A percentile compares a stretch with the other conserved stretches of the same genome.
Conservation (phyloP, 2,888 invertebrate species). For the Drosophila recens region DNA sequence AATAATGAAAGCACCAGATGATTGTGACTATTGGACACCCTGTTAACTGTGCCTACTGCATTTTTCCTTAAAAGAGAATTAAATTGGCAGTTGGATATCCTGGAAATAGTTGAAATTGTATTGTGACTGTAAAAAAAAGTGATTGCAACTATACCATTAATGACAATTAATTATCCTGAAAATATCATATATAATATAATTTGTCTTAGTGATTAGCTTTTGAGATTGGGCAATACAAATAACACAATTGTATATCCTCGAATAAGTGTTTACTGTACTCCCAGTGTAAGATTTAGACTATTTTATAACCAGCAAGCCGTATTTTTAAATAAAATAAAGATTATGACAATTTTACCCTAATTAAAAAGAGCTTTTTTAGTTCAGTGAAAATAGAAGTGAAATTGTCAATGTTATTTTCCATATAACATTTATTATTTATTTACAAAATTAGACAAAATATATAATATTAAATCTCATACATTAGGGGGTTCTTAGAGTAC, state of each 20-base stretch:
- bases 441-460: too few species aligned
- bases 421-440: too few species aligned
- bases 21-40: constrained; percentile 6
- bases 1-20: neutral
- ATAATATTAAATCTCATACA: too few species aligned
- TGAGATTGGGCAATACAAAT: neutral
- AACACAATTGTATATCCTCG: neutral
- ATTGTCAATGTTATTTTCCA: too few species aligned
- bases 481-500: too few species aligned
- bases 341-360: too few species aligned
- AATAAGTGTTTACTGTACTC: neutral
- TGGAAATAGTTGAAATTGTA: neutral
- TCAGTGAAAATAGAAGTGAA: neutral
- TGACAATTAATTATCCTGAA: too few species aligned
- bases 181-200: too few species aligned
- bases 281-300: neutral
- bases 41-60: neutral
- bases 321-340: too few species aligned
- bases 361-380: too few species aligned
- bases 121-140: neutral
- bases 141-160: neutral
- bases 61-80: neutral
- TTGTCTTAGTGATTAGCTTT: neutral
- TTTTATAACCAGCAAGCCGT: too few species aligned
- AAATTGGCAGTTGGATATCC: neutral